Evolutionary conservation across 1,140 invertebrate genomes (phyloP), one percentile per base, ranked within the genome.

Genomic region (Penaeus indicus): DNA sequence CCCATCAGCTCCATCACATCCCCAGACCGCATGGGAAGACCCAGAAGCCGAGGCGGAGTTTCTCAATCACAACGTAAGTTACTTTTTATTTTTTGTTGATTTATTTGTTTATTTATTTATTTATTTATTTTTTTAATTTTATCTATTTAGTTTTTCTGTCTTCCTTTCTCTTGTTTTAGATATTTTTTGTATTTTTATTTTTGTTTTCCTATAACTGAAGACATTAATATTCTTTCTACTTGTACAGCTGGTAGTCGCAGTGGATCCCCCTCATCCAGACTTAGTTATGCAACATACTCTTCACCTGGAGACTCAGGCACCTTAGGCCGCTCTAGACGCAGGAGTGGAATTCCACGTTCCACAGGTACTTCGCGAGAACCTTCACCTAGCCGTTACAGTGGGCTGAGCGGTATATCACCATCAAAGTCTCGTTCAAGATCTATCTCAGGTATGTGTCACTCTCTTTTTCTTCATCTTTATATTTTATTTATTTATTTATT

Each of bases 51-150:
- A 92, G 92, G 95, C 3, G 94, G 96, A 47, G 96, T 97, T 38
- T 97, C 97, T 16, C 97, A 98, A 92, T 98, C 97, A 47, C 97
- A 98, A 94, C 97, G 97, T 97, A 94, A 95, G 96, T 95, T 77
- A 32, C 18, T 19, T 72, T 21, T 27, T 25, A 27, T 25, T 75
- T 19, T 75, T 27, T 13, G 67, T 69, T 63, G 77, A 61, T 7
- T 64, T 80, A 77, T 78, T 54, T 63, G 64, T 62, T 69, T 62
- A 25, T 90, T 32, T 86, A 27, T 5, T 81, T 47, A 47, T 5
- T 3, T 38, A 38, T 38, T 42, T 72, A 86, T 32, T 21, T 3
- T 54, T 80, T 67, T 84, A 83, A 90, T 90, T 3, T 3, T 89
- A 75, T 47, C 78, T n/a, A 21, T 82, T 32, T 47, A 5, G 42